Conservation (phyloP, 2,113 vertebrate genomes). For the Austrofundulus limnaeus region DNA sequence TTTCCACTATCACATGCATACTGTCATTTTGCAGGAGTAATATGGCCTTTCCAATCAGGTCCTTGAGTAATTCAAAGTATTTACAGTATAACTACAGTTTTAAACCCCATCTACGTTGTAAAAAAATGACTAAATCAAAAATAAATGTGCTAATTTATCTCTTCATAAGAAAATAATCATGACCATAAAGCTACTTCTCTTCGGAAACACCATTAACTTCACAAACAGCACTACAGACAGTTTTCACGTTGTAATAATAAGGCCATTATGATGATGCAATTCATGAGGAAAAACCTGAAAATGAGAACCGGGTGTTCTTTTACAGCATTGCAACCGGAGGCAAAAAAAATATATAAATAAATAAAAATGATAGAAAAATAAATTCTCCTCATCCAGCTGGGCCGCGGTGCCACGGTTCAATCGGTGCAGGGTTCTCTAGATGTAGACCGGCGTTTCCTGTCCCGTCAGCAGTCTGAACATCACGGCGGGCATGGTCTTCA, state of each 20-base stretch:
- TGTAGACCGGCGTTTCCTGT: constrained; percentile 96
- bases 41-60: constrained; percentile 66
- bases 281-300: constrained; percentile 73
- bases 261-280: constrained; percentile 73
- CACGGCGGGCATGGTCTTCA: constrained; percentile 99
- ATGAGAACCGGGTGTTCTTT: constrained; percentile 68
- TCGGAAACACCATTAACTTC: constrained; percentile 57
- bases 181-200: constrained; percentile 73
- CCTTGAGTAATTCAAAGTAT: constrained; percentile 71
- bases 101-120: constrained; percentile 67
- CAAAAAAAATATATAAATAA: constrained; percentile 35
- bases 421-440: constrained; percentile 75
- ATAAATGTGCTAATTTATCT: constrained; percentile 77
- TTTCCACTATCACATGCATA: constrained; percentile 70
- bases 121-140: constrained; percentile 78
- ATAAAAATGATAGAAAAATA: constrained; percentile 76
- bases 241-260: constrained; percentile 70
- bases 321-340: constrained; percentile 63
- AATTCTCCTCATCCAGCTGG: constrained; percentile 57
- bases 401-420: constrained; percentile 33
- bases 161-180: constrained; percentile 78
- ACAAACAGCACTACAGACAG: constrained; percentile 65
- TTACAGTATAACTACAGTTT: constrained; percentile 66
- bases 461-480: constrained; percentile 98
- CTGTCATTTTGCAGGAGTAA: constrained; percentile 60